A percentile compares a stretch with the other conserved stretches of the same genome.
Conservation (phyloP, 2,797 vertebrate species). For the Melanotaenia nigrans region DNA sequence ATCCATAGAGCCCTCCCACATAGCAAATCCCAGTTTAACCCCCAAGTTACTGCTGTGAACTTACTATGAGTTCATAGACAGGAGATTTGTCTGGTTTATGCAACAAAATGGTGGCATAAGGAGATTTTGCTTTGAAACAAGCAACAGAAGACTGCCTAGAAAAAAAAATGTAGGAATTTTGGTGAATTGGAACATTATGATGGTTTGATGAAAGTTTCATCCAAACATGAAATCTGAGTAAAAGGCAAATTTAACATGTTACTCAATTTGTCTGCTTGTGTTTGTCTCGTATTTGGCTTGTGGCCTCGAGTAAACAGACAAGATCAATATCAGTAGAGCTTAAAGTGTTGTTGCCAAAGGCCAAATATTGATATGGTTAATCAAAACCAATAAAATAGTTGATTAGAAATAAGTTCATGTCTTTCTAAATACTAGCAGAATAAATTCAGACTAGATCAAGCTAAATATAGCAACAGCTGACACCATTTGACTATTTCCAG, state of each 20-base stretch:
- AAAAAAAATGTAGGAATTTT: too few species aligned
- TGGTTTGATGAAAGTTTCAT: not conserved
- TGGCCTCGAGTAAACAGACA: not conserved
- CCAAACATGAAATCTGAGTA: not conserved
- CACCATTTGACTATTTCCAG: constrained; percentile 20
- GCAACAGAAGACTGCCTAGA: not conserved
- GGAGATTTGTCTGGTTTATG: constrained; percentile 1
- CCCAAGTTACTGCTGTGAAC: not conserved
- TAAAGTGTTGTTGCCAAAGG: not conserved
- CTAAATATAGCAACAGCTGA: constrained; percentile 11
- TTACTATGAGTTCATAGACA: not conserved
- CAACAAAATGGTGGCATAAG: not conserved
- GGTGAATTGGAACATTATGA: not conserved
- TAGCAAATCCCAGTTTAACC: constrained; percentile 1
- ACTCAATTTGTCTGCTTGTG: too few species aligned
- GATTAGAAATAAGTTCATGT: not conserved
- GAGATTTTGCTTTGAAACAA: not conserved
- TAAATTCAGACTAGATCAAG: constrained; percentile 11
- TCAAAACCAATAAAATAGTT: not conserved
- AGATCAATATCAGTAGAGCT: too few species aligned
- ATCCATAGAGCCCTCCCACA: not conserved
- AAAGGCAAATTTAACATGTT: not conserved
- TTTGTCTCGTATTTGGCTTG: not conserved
- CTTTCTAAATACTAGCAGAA: constrained; percentile 5
- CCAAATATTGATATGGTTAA: not conserved